phyloP scores from a whole-genome alignment of 2,113 vertebrate genomes.

The Chamaea fasciata region DNA sequence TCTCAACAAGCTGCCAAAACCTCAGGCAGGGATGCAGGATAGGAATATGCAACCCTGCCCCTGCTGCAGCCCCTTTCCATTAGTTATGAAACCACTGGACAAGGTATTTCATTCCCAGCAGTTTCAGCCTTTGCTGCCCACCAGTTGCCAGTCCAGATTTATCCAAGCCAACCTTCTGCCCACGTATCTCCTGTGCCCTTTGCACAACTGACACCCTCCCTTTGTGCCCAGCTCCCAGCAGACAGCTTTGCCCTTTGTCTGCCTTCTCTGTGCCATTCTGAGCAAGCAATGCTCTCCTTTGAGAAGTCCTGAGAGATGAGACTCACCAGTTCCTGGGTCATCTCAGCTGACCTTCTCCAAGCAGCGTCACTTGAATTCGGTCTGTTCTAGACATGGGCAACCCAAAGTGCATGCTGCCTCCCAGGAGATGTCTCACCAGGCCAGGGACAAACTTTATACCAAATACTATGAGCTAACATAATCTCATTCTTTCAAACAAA shows the following conservation, averaged over 20 bases:
- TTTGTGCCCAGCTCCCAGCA: neutral
- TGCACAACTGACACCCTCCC: neutral
- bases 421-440: accelerated
- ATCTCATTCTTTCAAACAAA: neutral
- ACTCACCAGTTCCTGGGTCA: neutral
- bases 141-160: neutral
- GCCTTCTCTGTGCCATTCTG: neutral
- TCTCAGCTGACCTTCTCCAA: neutral
- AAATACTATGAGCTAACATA: neutral
- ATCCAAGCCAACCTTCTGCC: neutral
- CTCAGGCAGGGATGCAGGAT: neutral
- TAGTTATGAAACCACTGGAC: neutral
- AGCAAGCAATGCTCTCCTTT: neutral
- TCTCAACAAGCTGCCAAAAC: neutral
- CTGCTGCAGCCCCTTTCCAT: neutral
- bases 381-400: neutral
- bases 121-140: neutral
- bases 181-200: neutral
- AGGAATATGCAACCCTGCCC: neutral
- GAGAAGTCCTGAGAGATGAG: accelerated
- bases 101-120: neutral
- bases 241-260: neutral
- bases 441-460: neutral
- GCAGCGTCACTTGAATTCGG: neutral
- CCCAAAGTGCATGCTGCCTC: neutral